phyloP scores from a whole-genome alignment of 1,140 invertebrate genomes.

The Mercenaria mercenaria region DNA sequence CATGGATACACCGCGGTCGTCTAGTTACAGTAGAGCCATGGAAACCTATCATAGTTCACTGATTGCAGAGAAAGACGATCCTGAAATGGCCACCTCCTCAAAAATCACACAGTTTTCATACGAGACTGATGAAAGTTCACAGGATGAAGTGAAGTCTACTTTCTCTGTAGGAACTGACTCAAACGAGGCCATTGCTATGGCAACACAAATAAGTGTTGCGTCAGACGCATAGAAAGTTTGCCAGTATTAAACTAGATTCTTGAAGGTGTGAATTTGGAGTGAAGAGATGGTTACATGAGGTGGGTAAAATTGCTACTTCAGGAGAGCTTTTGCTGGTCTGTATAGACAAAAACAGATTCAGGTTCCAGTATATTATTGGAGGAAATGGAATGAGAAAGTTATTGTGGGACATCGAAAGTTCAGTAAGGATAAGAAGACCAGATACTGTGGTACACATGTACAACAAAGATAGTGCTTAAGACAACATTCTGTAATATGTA shows the following conservation, averaged over 20 bases:
- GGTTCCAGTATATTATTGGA: background rate
- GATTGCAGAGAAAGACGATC: background rate
- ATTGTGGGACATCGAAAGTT: too few relatives aligned
- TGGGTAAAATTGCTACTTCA: too few relatives aligned
- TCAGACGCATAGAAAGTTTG: background rate
- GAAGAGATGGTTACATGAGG: background rate
- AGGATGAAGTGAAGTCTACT: constrained; percentile 53
- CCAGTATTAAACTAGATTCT: background rate
- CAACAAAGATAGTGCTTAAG: background rate
- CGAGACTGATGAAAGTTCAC: constrained; percentile 61
- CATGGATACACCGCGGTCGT: background rate
- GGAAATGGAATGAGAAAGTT: too few relatives aligned
- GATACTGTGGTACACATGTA: background rate
- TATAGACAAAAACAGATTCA: background rate
- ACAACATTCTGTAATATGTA: background rate
- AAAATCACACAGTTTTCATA: constrained; percentile 59
- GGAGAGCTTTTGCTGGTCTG: too few relatives aligned
- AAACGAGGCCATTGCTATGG: constrained; percentile 27
- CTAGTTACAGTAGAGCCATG: background rate
- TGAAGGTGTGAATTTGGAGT: too few relatives aligned
- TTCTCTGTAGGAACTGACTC: constrained; percentile 36
- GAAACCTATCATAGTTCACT: constrained; percentile 15
- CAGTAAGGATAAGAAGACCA: too few relatives aligned
- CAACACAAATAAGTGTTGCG: background rate
- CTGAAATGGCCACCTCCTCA: background rate